Evolutionary conservation across 2,888 invertebrate species (phyloP).

Genomic region (Tortrix viridana): DNA sequence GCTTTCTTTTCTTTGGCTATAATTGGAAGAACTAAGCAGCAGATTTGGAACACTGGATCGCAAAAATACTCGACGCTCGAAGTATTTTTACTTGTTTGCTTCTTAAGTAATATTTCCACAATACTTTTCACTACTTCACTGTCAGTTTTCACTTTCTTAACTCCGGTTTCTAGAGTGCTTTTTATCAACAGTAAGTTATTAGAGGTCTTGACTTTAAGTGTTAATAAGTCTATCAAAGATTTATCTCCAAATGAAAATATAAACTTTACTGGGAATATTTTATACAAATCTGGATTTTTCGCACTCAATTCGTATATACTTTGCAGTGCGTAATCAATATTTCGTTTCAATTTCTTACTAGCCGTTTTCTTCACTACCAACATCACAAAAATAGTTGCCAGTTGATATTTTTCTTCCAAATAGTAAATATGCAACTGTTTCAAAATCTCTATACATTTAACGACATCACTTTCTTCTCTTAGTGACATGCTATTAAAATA

Average conservation of each 20-base stretch:
- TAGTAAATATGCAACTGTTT: conserved; percentile 64
- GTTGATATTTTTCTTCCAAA: conserved; percentile 72
- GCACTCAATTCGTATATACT: conserved; percentile 69
- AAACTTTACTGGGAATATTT: conserved; percentile 65
- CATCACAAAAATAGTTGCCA: conserved; percentile 65
- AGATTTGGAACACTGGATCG: conserved; percentile 72
- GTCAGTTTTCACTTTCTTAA: conserved; percentile 69
- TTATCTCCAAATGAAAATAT: conserved; percentile 68
- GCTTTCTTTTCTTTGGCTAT: conserved; percentile 73
- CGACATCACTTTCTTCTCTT: conserved; percentile 49
- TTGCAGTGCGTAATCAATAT: conserved; percentile 61
- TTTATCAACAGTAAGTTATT: conserved; percentile 64
- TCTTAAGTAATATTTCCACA: conserved; percentile 62
- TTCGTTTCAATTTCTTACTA: conserved; percentile 62
- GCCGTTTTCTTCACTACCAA: conserved; percentile 66
- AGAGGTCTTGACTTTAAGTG: conserved; percentile 65
- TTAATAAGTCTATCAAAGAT: conserved; percentile 61
- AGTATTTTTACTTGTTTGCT: conserved; percentile 52
- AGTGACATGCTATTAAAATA: conserved; percentile 54
- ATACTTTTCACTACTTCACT: conserved; percentile 68
- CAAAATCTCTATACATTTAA: conserved; percentile 59
- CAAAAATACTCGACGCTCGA: conserved; percentile 63
- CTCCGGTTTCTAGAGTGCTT: conserved; percentile 66
- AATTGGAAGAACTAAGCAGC: conserved; percentile 67
- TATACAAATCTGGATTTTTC: conserved; percentile 72